Base-by-base conservation (phyloP, 1,140 invertebrate genomes). In the Archivesica marissinica region DNA sequence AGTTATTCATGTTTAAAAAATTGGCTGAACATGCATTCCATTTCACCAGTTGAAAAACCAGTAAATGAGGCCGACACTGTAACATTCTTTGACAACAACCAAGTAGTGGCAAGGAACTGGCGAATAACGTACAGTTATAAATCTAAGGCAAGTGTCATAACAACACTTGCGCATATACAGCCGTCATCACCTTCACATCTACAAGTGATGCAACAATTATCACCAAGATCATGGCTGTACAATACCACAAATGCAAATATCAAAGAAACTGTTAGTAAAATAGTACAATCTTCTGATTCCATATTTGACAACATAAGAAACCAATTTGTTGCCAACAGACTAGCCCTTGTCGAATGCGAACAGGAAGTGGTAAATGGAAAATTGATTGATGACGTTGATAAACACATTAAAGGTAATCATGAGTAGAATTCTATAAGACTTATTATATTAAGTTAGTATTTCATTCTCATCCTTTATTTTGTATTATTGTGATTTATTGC, bases 11-110 rank as follows among this genome's bases (percentile, higher is more conserved):
- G 54, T 28, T 59, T 59, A 28, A 59, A 59, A 59, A 28, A 11
- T 6, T 59, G 54, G 54, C 23, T 59, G n/a, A 25, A 2, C 13
- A 28, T 30, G 7, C 11, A 11, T 28, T 25, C 54, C 1, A 30
- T 15, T 1, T 11, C 7, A 11, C 54, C 23, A 17, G 7, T 59
- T 28, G 4, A 11, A 59, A 28, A 11, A 3, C 2, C 3, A 28
- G 54, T 7, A 17, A 28, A 2, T 59, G n/a, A 59, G 7, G 7
- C 25, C 3, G 54, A 59, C 23, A 28, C 3, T 28, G 4, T 59
- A 28, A 59, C 54, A 28, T 59, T 59, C 17, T 59, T 59, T 25
- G 54, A 59, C 54, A 59, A 59, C 17, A 59, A 59, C n/a, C 54
- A 59, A 59, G 54, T 59, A 3, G 25, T 59, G 7, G 2, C 54